A percentile compares a stretch with the other conserved stretches of the same genome.
Conservation (phyloP, 2,113 vertebrate species). For the Cyanistes caeruleus region DNA sequence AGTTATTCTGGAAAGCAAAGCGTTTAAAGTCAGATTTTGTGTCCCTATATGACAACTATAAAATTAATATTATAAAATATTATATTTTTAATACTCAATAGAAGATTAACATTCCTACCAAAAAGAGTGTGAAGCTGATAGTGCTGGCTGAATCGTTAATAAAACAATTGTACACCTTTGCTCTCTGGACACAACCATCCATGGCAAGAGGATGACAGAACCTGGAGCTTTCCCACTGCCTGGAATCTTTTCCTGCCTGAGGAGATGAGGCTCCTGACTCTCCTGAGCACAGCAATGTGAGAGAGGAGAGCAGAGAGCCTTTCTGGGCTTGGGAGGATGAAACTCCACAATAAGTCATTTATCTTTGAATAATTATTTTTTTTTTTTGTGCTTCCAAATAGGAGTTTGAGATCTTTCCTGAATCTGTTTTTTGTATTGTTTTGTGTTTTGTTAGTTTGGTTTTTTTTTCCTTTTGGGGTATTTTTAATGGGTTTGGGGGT, state of each 20-base stretch:
- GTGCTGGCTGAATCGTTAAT: not conserved
- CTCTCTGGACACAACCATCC: not conserved
- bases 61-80: not conserved
- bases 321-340: not conserved
- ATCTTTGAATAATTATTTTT: not conserved
- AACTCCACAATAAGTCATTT: not conserved
- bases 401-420: not conserved
- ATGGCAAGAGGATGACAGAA: not conserved
- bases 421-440: accelerated
- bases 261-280: not conserved
- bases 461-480: too few relatives aligned
- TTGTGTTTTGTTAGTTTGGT: too few relatives aligned
- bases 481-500: too few relatives aligned
- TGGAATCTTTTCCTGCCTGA: not conserved
- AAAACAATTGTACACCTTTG: not conserved
- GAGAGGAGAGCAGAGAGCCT: not conserved
- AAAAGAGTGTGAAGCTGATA: not conserved
- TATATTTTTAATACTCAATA: accelerated
- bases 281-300: too few relatives aligned
- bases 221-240: not conserved
- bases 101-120: not conserved
- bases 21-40: not conserved
- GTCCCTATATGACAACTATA: not conserved
- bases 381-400: not conserved
- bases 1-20: not conserved